phyloP scores from a whole-genome alignment of 2,113 vertebrate genomes.

The Semnopithecus entellus region DNA sequence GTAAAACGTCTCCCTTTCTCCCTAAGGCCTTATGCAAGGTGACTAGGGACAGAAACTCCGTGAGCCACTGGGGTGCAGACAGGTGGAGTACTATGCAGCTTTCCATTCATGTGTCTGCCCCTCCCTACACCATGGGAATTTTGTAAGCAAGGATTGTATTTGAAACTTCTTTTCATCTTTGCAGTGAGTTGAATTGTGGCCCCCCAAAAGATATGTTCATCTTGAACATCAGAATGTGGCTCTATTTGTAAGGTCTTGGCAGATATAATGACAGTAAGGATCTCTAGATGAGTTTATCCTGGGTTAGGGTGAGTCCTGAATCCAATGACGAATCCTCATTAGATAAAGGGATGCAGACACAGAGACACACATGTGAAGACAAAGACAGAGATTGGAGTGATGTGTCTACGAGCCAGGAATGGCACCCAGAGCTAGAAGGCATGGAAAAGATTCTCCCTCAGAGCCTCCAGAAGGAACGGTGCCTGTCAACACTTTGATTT shows the following conservation, averaged over 20 bases:
- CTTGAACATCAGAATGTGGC: not conserved
- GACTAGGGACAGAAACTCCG: too few relatives aligned
- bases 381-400: not conserved
- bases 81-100: not conserved
- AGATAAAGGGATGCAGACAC: not conserved
- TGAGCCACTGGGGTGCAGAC: fast-evolving
- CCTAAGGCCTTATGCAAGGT: fast-evolving
- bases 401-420: not conserved
- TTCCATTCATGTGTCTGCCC: not conserved
- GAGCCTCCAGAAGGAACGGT: not conserved
- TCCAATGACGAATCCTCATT: not conserved
- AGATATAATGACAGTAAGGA: not conserved
- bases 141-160: not conserved
- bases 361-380: not conserved
- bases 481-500: not conserved
- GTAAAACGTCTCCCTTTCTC: not conserved
- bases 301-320: too few relatives aligned
- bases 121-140: not conserved
- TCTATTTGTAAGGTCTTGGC: not conserved
- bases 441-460: not conserved
- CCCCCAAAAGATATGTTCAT: not conserved
- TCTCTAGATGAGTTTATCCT: not conserved
- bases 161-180: not conserved
- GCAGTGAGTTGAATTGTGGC: not conserved
- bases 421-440: not conserved